Base-by-base conservation (phyloP, 1,140 invertebrate genomes). In the Phthorimaea operculella region DNA sequence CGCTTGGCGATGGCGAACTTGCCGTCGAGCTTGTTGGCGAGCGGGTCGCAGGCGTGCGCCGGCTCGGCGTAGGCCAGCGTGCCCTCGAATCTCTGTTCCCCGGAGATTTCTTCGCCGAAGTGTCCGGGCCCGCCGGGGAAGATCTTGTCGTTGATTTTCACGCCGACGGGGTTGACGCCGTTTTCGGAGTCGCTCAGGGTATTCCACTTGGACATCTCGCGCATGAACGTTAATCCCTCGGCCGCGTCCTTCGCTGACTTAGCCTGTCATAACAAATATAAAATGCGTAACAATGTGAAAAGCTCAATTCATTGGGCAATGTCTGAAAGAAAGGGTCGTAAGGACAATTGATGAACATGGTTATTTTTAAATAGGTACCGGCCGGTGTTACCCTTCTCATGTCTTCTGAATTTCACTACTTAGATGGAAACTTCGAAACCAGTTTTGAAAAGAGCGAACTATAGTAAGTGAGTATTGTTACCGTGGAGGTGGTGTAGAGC, bases 161-260 rank as follows among this genome's bases (percentile, higher is more conserved):
- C 72, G 0, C 69, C 81, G 6, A 65, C 72, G 0, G 80, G 66
- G 0, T 72, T 62, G 0, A 86, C 77, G 1, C 81, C 82, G 45
- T 82, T 82, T 9, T 83, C 80, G 4, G 66, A 54, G 39, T 84
- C 83, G 49, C 82, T 81, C 21, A 87, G 58, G 72, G 94, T 94
- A 33, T 94, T 95, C 45, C 97, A 83, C 83, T 97, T 94, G 8
- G 96, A 90, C 95, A 99, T 98, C 86, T 99, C 97, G 71, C 97
- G 94, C 95, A 99, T 98, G 71, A 99, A 99, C 28, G 94, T 87
- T 17, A 98, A 76, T 0, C 98, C 97, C 86, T 98, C 94, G 72
- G 97, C 93, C 1, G 95, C 97, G 73, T 97, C 93, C 62, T 92
- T 90, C 11, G 91, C 84, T 48, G 92, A 92, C 72, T 92, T 90